Evolutionary conservation across 2,888 invertebrate genomes (phyloP).

Genomic region (Ischnus inquisitorius): DNA sequence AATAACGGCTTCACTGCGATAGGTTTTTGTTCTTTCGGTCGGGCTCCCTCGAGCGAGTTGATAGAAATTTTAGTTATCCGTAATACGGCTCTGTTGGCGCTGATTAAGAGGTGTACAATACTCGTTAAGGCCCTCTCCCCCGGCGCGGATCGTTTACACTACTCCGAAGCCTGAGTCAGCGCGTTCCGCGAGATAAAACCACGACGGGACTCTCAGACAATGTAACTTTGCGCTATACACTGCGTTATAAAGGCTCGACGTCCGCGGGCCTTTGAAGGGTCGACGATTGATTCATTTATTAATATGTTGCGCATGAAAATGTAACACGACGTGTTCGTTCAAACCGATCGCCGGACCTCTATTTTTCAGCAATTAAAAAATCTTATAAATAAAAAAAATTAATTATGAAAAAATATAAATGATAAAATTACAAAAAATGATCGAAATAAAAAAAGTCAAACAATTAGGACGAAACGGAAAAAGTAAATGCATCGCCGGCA

Average conservation of each 20-base stretch:
- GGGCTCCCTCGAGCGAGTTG: constrained; percentile 2
- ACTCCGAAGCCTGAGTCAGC: constrained; percentile 82
- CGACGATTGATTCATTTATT: background rate
- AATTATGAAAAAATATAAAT: too few species aligned
- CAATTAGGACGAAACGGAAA: too few species aligned
- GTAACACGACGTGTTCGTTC: too few species aligned
- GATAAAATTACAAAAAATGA: constrained; percentile 32
- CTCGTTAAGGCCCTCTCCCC: constrained; percentile 4
- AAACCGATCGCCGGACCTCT: constrained; percentile 70
- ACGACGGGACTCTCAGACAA: constrained; percentile 9
- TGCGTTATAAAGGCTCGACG: background rate
- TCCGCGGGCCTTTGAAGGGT: background rate
- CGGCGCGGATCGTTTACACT: constrained; percentile 76
- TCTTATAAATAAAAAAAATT: too few species aligned
- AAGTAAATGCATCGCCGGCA: too few species aligned
- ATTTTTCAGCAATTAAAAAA: constrained; percentile 74
- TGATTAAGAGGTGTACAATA: constrained; percentile 63
- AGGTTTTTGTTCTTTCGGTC: background rate
- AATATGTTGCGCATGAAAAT: background rate
- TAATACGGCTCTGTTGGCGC: constrained; percentile 38
- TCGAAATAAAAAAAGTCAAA: too few species aligned
- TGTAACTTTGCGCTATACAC: constrained; percentile 3
- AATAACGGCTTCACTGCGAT: background rate
- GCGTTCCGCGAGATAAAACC: constrained; percentile 70
- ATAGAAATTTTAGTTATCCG: constrained; percentile 54